phyloP scores from a whole-genome alignment of 2,888 invertebrate genomes.

The Lycia hirtaria region DNA sequence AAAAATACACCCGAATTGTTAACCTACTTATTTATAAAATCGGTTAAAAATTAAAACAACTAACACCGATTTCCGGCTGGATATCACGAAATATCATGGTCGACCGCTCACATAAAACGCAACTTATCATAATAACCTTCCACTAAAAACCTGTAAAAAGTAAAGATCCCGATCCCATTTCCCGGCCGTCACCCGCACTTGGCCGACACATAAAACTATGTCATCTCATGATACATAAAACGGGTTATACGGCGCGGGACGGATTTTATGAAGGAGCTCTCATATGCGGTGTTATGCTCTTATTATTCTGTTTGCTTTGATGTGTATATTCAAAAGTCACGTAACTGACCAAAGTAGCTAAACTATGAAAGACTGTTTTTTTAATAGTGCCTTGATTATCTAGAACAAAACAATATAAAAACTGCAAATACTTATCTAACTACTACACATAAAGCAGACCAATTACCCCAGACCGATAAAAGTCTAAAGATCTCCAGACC shows the following conservation, averaged over 20 bases:
- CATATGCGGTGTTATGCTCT: constrained; percentile 29
- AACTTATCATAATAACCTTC: constrained; percentile 6
- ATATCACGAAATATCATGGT: not conserved
- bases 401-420: too few relatives aligned
- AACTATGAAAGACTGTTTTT: too few relatives aligned
- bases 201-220: constrained; percentile 46
- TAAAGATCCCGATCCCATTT: constrained; percentile 16
- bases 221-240: constrained; percentile 45
- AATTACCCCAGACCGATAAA: too few relatives aligned
- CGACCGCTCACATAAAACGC: not conserved
- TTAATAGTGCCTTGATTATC: too few relatives aligned
- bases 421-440: too few relatives aligned
- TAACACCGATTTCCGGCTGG: not conserved
- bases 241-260: constrained; percentile 29
- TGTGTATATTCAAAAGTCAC: constrained; percentile 9
- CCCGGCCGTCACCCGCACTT: constrained; percentile 33
- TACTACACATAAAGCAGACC: too few relatives aligned
- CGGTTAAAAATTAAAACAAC: not conserved
- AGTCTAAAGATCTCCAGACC: too few relatives aligned
- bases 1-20: too few relatives aligned
- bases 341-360: not conserved
- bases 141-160: constrained; percentile 10
- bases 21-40: too few relatives aligned
- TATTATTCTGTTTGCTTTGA: constrained; percentile 24
- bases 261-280: constrained; percentile 35